Evolutionary conservation across 2,797 vertebrate species (phyloP), one percentile per base, ranked within the genome.

Genomic region (Hyperoplus lanceolatus): DNA sequence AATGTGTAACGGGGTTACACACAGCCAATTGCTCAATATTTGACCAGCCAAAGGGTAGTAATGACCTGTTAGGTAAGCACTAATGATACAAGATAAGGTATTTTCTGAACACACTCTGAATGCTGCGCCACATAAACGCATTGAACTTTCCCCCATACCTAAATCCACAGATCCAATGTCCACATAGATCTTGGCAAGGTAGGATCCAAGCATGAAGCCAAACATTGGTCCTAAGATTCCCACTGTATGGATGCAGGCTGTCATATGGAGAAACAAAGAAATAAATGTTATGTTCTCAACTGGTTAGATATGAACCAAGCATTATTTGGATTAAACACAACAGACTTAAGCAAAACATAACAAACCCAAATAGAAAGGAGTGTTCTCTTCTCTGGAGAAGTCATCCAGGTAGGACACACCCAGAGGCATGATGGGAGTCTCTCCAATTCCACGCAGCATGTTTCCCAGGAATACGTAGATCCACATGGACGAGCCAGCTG

Each of bases 131-230:
- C 5, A n/a, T 48, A 9, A 41, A 6, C 14, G 61, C 10, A 45
- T 29, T 29, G 29, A 16, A 1, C 6, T 69, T 6, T 14, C 16
- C 45, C 0, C 11, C 73, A 90, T 96, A 99, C 97, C 97, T 96
- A 96, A 89, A 87, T 96, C 88, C 71, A 97, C 96, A 72, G 91
- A 95, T 85, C 96, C 98, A 65, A 96, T 67, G 90, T 99, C 98
- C 70, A 99, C 97, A 11, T 97, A 99, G 77, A 97, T 71, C 72
- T 96, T 95, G 66, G 97, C 95, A 79, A 96, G 96, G 71, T 93
- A 97, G 3, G 97, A 99, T 1, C 95, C 97, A 77, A 99, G 77
- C 89, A 97, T 89, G 70, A 95, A 97, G 11, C 98, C 97, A 83
- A 96, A 88, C 92, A 99, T 96, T 0, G 97, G 97, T 0, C 97